Conservation (phyloP, 2,888 invertebrate genomes). For the Morpho achilles region DNA sequence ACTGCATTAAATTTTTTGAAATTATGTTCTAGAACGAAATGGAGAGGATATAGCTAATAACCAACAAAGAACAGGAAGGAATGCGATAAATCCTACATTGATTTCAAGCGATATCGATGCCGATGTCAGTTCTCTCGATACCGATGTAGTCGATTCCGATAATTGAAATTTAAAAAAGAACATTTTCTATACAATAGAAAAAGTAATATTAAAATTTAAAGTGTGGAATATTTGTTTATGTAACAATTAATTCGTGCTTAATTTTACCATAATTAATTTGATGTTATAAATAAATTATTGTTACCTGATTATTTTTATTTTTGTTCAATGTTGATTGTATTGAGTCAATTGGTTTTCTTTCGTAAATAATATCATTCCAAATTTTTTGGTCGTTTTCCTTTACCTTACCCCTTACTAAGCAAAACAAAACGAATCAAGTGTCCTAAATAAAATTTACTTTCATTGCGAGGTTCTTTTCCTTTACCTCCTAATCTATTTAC, state of each 20-base stretch:
- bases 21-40: slow-evolving; percentile 16
- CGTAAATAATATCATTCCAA: too few relatives aligned
- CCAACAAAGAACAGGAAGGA: slow-evolving; percentile 10
- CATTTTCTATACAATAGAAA: background rate
- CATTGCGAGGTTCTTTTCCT: background rate
- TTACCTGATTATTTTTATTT: too few relatives aligned
- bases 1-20: too few relatives aligned
- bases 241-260: background rate
- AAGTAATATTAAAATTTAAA: background rate
- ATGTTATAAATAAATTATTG: slow-evolving; percentile 14
- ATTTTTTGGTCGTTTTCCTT: too few relatives aligned
- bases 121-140: slow-evolving; percentile 62
- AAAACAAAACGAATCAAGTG: too few relatives aligned
- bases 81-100: slow-evolving; percentile 7
- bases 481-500: too few relatives aligned
- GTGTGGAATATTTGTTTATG: too few relatives aligned
- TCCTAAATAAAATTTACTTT: background rate
- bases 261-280: background rate
- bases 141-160: slow-evolving; percentile 57
- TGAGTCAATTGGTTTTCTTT: too few relatives aligned
- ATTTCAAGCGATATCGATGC: slow-evolving; percentile 55
- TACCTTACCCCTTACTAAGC: too few relatives aligned
- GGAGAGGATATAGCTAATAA: slow-evolving; percentile 8
- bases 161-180: slow-evolving; percentile 28
- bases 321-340: too few relatives aligned